Base-by-base conservation (phyloP, 2,888 invertebrate species). In the Hypolimnas misippus region DNA sequence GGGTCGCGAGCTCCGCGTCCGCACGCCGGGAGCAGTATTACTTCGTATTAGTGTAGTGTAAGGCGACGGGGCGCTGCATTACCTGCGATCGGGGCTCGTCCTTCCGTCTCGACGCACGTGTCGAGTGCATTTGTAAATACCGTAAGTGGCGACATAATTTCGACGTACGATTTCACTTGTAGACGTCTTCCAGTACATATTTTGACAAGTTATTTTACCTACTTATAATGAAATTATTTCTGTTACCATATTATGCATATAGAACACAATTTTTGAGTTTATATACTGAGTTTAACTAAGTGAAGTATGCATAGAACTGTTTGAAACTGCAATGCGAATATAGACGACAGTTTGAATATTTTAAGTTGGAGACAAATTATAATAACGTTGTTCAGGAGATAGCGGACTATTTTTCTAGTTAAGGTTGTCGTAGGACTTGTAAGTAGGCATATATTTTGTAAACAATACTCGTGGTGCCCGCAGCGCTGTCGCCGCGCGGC, bases 21-120 rank as follows among this genome's bases (percentile, higher is more conserved):
- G n/a, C n/a, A n/a, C n/a, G n/a, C n/a, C 31, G 25, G 57, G 40
- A n/a, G 55, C 57, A 46, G 59, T 59, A 59, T 59, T 59, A 59
- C 59, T 53, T 53, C 25, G 59, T 59, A 14, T 53, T 33, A 52
- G 33, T n/a, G 19, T 53, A 46, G 25, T 21, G 35, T 59, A 46
- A 46, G 46, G 6, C n/a, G n/a, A n/a, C n/a, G n/a, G n/a, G n/a
- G n/a, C n/a, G n/a, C n/a, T 33, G 8, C 33, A 12, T 1, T 31
- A 6, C 31, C 8, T 1, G 1, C 8, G 3, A 19, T 21, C 12
- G 29, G 10, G 25, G 3, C n/a, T n/a, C 33, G n/a, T 12, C 29
- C 19, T n/a, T 2, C 16, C 7, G 40, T 16, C 0, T 2, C 40
- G 29, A 4, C 29, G 6, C 3, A 29, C 29, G 3, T 14, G 7